These are phyloP conservation scores for Theretra japonica DNA, from an alignment of 2,888 invertebrate species.

Conservation along the genomic window DNA sequence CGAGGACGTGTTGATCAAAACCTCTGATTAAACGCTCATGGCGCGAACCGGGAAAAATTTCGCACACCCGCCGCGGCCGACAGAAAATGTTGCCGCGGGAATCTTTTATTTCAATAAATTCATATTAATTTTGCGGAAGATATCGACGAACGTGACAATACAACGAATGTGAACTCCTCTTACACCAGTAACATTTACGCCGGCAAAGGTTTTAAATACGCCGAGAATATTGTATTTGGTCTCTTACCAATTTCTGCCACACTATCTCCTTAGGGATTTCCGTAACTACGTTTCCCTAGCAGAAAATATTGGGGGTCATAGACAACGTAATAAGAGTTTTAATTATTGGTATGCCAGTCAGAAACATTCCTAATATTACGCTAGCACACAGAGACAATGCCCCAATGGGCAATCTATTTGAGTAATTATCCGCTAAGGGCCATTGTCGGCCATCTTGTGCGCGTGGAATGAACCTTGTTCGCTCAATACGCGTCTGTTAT, in stretches of 20 bases:
- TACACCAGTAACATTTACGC: not conserved
- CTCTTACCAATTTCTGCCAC: not conserved
- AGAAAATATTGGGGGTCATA: not conserved
- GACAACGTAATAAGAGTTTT: slow-evolving; percentile 37
- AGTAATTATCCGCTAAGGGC: slow-evolving; percentile 84
- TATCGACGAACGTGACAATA: slow-evolving; percentile 26
- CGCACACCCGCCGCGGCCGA: slow-evolving; percentile 41
- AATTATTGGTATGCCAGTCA: slow-evolving; percentile 60
- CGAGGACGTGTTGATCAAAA: slow-evolving; percentile 84
- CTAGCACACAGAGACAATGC: slow-evolving; percentile 77
- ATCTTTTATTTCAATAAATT: slow-evolving; percentile 24
- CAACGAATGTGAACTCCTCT: slow-evolving; percentile 1
- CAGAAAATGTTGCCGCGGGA: slow-evolving; percentile 39
- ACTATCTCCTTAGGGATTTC: not conserved
- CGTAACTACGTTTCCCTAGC: not conserved
- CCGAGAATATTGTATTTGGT: not conserved
- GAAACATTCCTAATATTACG: slow-evolving; percentile 70
- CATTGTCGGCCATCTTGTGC: slow-evolving; percentile 83
- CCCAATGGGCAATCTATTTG: slow-evolving; percentile 84
- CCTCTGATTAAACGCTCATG: slow-evolving; percentile 76
- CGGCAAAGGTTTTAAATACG: not conserved
- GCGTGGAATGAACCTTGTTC: slow-evolving; percentile 81
- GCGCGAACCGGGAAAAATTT: slow-evolving; percentile 68
- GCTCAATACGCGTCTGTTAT: slow-evolving; percentile 72
- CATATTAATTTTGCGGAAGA: slow-evolving; percentile 22